A percentile compares a stretch with the other conserved stretches of the same genome.
Evolutionary conservation across 1,140 invertebrate species (phyloP).

Genomic region (Hypothenemus hampei): DNA sequence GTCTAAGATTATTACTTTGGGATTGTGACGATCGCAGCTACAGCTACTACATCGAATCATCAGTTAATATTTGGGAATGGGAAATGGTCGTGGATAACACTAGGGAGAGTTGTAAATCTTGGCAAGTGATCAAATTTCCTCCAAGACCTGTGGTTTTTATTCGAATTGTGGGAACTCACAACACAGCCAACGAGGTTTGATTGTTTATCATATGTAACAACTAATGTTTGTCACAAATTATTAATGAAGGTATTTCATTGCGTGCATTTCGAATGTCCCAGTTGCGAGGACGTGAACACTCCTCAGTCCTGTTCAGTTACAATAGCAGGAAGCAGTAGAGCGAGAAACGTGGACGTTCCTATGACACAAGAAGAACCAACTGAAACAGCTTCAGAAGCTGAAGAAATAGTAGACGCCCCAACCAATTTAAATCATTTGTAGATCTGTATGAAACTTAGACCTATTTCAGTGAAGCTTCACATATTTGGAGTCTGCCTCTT

Average conservation of each 20-base stretch:
- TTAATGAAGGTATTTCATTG: constrained; percentile 85
- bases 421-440: neutral
- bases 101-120: constrained; percentile 74
- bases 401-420: constrained; percentile 40
- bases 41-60: constrained; percentile 94
- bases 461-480: too few relatives aligned
- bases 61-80: constrained; percentile 88
- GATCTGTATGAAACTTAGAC: too few relatives aligned
- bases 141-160: constrained; percentile 88
- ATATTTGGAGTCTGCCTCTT: too few relatives aligned
- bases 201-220: neutral
- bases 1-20: constrained; percentile 91
- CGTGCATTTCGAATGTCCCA: constrained; percentile 95
- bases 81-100: constrained; percentile 76
- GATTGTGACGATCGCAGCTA: constrained; percentile 97
- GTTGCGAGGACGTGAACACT: constrained; percentile 50
- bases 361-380: constrained; percentile 32
- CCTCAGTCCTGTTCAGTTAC: constrained; percentile 17
- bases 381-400: constrained; percentile 54
- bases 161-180: constrained; percentile 88
- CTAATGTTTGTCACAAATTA: neutral
- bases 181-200: constrained; percentile 93
- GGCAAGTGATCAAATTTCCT: constrained; percentile 85
- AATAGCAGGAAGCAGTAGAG: constrained; percentile 13
- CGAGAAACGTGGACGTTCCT: neutral